These are phyloP conservation scores for Megalops cyprinoides DNA, from an alignment of 2,797 vertebrate genomes.

Conservation along the genomic window DNA sequence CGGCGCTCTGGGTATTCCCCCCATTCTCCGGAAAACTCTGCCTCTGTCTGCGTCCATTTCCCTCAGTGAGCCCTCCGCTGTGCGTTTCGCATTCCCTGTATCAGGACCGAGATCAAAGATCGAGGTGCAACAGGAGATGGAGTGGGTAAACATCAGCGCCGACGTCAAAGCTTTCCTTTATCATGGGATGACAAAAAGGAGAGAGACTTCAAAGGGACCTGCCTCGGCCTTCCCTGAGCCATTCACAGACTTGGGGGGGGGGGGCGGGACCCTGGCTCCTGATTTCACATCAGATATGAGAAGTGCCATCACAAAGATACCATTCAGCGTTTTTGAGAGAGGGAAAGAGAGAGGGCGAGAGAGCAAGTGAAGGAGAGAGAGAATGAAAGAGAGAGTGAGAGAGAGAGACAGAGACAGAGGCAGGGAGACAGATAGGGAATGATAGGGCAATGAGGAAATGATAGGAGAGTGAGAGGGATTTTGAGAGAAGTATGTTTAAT, in stretches of 20 bases:
- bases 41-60: background rate
- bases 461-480: constrained; percentile 22
- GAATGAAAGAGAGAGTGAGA: constrained; percentile 16
- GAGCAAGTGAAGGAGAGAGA: background rate
- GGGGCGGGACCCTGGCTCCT: constrained; percentile 41
- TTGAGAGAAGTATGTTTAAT: constrained; percentile 19
- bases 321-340: constrained; percentile 51
- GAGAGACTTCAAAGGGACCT: constrained; percentile 68
- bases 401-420: background rate
- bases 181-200: constrained; percentile 13
- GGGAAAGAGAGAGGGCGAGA: constrained; percentile 4
- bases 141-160: constrained; percentile 33
- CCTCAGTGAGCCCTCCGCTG: background rate
- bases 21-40: background rate
- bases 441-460: no score
- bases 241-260: constrained; percentile 41
- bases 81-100: constrained; percentile 29
- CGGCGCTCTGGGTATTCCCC: constrained; percentile 5
- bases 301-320: constrained; percentile 66
- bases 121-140: constrained; percentile 29
- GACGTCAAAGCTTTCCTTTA: constrained; percentile 49
- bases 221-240: constrained; percentile 68
- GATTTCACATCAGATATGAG: constrained; percentile 76
- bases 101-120: constrained; percentile 45
- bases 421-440: background rate